phyloP scores from a whole-genome alignment of 2,113 vertebrate species.

The Chlorodrepanis virens region DNA sequence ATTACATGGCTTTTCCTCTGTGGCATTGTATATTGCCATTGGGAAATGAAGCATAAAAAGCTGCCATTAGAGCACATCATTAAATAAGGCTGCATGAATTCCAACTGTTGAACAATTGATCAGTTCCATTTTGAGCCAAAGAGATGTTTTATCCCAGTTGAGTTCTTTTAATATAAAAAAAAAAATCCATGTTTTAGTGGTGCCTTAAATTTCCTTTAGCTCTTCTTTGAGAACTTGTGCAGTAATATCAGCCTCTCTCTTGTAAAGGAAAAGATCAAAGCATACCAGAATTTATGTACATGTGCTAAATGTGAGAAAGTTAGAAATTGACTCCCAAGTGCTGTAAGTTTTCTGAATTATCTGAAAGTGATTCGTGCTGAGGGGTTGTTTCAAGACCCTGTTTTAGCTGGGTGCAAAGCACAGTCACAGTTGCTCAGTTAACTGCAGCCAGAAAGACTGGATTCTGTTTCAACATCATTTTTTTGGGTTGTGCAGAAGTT shows the following conservation, averaged over 20 bases:
- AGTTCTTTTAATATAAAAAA: neutral
- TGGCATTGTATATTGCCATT: neutral
- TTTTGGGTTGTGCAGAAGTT: neutral
- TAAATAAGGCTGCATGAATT: slow-evolving; percentile 35
- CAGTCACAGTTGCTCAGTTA: neutral
- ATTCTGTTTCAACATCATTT: neutral
- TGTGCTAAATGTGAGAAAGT: neutral
- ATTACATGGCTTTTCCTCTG: slow-evolving; percentile 21
- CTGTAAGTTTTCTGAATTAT: neutral
- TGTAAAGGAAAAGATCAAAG: slow-evolving; percentile 28
- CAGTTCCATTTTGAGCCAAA: slow-evolving; percentile 2
- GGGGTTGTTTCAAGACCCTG: neutral
- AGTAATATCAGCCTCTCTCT: neutral
- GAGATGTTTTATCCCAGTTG: neutral
- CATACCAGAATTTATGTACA: neutral
- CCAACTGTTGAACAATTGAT: slow-evolving; percentile 26
- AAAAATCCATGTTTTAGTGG: neutral
- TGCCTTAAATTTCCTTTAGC: slow-evolving; percentile 21
- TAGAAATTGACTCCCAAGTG: neutral
- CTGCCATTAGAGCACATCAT: slow-evolving; percentile 16
- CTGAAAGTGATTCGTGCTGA: neutral
- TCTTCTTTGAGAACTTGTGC: neutral
- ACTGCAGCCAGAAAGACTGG: neutral
- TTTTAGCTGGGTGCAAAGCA: neutral
- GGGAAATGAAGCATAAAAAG: slow-evolving; percentile 38